Evolutionary conservation across 92 coral and sea anemone species (phyloP).

Genomic region (Pocillopora grandis): DNA sequence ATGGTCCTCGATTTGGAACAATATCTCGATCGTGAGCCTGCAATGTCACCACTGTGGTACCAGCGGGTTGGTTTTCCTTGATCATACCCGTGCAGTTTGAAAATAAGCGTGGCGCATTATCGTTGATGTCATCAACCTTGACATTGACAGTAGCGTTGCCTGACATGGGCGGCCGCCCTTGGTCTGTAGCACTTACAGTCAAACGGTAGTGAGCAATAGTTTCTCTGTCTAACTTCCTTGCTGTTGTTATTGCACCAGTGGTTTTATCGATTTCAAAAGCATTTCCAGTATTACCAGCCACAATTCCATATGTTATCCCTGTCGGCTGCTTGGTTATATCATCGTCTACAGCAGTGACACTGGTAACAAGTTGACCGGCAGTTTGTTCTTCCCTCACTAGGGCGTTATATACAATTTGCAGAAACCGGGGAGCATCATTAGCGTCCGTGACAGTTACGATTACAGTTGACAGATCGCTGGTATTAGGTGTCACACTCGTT

Average conservation of each 20-base stretch:
- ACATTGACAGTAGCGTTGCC: slow-evolving; percentile 79
- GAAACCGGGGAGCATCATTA: slow-evolving; percentile 90
- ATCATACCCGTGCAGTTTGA: slow-evolving; percentile 67
- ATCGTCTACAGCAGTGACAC: slow-evolving; percentile 96
- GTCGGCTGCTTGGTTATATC: slow-evolving; percentile 55
- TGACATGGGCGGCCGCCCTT: slow-evolving; percentile 80
- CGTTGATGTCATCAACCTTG: slow-evolving; percentile 79
- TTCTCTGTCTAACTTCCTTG: slow-evolving; percentile 83
- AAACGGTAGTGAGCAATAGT: slow-evolving; percentile 60
- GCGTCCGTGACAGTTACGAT: slow-evolving; percentile 85
- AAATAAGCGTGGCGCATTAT: slow-evolving; percentile 83
- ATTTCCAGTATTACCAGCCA: slow-evolving; percentile 61
- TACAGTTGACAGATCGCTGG: slow-evolving; percentile 78
- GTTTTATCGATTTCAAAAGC: slow-evolving; percentile 62
- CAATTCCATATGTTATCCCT: slow-evolving; percentile 67
- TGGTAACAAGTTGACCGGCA: slow-evolving; percentile 65
- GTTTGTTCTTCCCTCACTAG: slow-evolving; percentile 61
- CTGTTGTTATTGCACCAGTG: slow-evolving; percentile 68
- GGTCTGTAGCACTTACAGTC: slow-evolving; percentile 84
- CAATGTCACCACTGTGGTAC: slow-evolving; percentile 70
- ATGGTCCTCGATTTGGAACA: slow-evolving; percentile 90
- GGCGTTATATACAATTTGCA: slow-evolving; percentile 62
- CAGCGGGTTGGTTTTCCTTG: slow-evolving; percentile 69
- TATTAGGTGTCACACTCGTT: slow-evolving; percentile 72
- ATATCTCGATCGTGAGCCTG: slow-evolving; percentile 75